Percentiles rank a stretch among this genome's conserved stretches.
Evolutionary conservation across 2,113 vertebrate genomes (phyloP).

Genomic region (Copsychus sechellarum): DNA sequence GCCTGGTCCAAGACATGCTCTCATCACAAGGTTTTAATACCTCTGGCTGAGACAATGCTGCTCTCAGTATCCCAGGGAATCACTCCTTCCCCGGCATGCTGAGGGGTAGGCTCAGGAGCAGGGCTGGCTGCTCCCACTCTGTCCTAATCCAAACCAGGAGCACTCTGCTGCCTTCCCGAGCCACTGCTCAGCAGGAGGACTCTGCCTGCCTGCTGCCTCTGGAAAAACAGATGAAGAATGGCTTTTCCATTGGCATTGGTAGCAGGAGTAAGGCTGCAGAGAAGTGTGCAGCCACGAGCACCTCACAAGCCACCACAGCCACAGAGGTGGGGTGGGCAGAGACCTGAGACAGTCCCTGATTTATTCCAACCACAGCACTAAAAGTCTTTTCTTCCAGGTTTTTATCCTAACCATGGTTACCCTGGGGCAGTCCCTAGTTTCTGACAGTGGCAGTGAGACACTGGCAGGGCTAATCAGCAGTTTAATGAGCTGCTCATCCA

Average conservation of each 20-base stretch:
- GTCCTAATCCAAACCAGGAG: neutral
- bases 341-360: neutral
- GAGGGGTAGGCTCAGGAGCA: neutral
- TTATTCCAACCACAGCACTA: neutral
- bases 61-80: neutral
- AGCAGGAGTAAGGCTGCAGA: neutral
- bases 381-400: neutral
- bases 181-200: neutral
- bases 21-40: neutral
- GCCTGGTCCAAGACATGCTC: slow-evolving; percentile 47
- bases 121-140: neutral
- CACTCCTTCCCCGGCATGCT: neutral
- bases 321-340: neutral
- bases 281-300: neutral
- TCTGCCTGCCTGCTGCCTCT: neutral
- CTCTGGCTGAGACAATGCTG: neutral
- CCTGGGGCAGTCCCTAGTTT: neutral
- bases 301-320: neutral
- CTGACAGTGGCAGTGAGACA: neutral
- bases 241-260: neutral
- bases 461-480: neutral
- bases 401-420: neutral
- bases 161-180: rapidly evolving
- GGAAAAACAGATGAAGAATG: neutral
- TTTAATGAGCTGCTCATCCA: neutral